Base-by-base conservation (phyloP, 2,888 invertebrate genomes). In the Notodonta ziczac region DNA sequence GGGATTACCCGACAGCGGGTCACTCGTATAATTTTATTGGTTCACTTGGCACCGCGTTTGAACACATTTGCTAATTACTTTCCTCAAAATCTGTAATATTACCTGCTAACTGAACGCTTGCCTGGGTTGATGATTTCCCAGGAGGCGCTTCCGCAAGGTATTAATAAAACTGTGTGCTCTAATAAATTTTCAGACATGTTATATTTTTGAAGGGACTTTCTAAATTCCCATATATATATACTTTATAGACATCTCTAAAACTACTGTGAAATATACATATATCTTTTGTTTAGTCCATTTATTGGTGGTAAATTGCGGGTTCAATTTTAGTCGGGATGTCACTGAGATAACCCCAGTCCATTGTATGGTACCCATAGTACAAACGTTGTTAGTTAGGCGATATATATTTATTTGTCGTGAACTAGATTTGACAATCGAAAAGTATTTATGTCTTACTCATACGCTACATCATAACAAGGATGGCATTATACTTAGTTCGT, bases 21-120 rank as follows among this genome's bases (percentile, higher is more conserved):
- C 61, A 57, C 62, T 58, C 62, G 48, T 69, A 63, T 62, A 67
- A 69, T 65, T 67, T 71, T 67, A 73, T 71, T 61, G 54, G 46
- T 32, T 66, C 57, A 58, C 57, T 67, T 58, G 42, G 64, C 60
- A 61, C 53, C 16, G 57, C 57, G 44, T 62, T 40, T 16, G 57
- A 57, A 50, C 24, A 66, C 60, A 56, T 61, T 65, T 50, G 51
- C 46, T 63, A 70, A 70, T 70, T 70, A 62, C 58, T 54, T 53
- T 24, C 53, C 35, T 13, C 16, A 13, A 35, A 35, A 53, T 50
- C 50, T 50, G 14, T 50, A 46, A 46, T 46, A 46, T 46, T 46
- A 50, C 50, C 50, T 50, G 50, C 50, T 50, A n/a, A 46, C 14
- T 14, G 14, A 50, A 10, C 9, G 50, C 9, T 16, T 16, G 16